These are phyloP conservation scores for Psilanteris sp. DNA, from an alignment of 1,140 invertebrate species.

Conservation along the genomic window DNA sequence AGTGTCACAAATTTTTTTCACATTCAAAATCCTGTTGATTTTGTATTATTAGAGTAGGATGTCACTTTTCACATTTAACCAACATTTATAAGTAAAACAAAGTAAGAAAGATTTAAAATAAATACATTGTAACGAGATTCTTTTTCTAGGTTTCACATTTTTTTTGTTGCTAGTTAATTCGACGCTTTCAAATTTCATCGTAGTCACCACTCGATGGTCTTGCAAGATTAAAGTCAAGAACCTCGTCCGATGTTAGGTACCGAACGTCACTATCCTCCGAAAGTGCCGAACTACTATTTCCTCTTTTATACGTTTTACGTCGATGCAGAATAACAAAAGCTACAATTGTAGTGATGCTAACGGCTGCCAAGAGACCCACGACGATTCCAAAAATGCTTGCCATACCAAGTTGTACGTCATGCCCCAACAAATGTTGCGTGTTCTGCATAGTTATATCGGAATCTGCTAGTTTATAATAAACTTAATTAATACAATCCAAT, in stretches of 20 bases:
- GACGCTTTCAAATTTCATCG: conserved; percentile 61
- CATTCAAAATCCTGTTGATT: no score
- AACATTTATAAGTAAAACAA: no score
- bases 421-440: conserved; percentile 48
- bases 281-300: conserved; percentile 69
- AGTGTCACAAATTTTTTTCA: no score
- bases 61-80: no score
- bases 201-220: conserved; percentile 72
- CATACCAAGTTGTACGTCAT: conserved; percentile 48
- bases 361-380: conserved; percentile 64
- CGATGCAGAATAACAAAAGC: conserved; percentile 66
- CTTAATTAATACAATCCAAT: background rate
- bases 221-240: conserved; percentile 80
- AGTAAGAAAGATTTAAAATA: no score
- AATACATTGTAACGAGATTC: conserved; percentile 18
- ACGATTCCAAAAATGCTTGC: conserved; percentile 68
- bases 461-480: conserved; percentile 8
- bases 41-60: no score
- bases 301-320: conserved; percentile 70
- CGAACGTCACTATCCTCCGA: conserved; percentile 81
- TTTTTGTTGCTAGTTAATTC: conserved; percentile 7
- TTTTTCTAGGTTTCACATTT: conserved; percentile 1
- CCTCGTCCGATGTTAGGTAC: conserved; percentile 81
- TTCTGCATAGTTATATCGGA: conserved; percentile 38
- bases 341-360: conserved; percentile 61